Percentiles rank a stretch among this genome's conserved stretches.
phyloP scores from a whole-genome alignment of 2,888 invertebrate species.

The Anoncus sp. region DNA sequence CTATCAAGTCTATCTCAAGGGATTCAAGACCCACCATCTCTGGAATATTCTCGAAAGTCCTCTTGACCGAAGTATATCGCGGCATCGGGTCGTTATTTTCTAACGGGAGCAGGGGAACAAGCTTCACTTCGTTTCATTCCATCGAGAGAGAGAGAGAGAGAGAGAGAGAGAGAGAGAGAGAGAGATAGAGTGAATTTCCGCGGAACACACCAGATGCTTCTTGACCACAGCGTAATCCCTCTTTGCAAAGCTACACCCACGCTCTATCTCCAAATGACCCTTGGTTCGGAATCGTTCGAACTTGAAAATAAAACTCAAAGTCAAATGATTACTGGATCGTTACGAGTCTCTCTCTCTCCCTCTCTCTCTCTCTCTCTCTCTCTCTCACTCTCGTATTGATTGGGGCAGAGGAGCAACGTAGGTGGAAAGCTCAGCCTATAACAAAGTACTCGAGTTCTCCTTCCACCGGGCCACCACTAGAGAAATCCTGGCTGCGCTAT shows the following conservation, averaged over 20 bases:
- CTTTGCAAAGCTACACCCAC: background rate
- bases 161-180: background rate
- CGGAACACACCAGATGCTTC: constrained; percentile 34
- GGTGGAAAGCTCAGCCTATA: constrained; percentile 23
- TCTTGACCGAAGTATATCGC: constrained; percentile 23
- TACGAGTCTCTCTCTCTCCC: constrained; percentile 4
- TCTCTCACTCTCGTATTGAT: constrained; percentile 20
- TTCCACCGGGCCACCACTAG: constrained; percentile 26
- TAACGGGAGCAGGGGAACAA: constrained; percentile 8
- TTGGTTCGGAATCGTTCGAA: constrained; percentile 14
- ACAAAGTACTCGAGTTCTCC: constrained; percentile 20
- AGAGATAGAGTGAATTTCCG: background rate
- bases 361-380: background rate
- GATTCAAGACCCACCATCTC: constrained; percentile 39
- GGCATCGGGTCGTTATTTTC: constrained; percentile 54
- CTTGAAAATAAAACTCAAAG: constrained; percentile 48
- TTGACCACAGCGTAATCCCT: constrained; percentile 30
- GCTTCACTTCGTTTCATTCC: constrained; percentile 10
- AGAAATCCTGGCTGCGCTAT: constrained; percentile 41
- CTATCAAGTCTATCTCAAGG: constrained; percentile 44
- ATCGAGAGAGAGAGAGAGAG: constrained; percentile 9
- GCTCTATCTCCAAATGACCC: background rate
- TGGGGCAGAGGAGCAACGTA: constrained; percentile 19
- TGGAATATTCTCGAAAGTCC: constrained; percentile 48
- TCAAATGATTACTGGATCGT: constrained; percentile 51